These are phyloP conservation scores for Venusia cambrica DNA, from an alignment of 2,888 invertebrate species.

Conservation along the genomic window DNA sequence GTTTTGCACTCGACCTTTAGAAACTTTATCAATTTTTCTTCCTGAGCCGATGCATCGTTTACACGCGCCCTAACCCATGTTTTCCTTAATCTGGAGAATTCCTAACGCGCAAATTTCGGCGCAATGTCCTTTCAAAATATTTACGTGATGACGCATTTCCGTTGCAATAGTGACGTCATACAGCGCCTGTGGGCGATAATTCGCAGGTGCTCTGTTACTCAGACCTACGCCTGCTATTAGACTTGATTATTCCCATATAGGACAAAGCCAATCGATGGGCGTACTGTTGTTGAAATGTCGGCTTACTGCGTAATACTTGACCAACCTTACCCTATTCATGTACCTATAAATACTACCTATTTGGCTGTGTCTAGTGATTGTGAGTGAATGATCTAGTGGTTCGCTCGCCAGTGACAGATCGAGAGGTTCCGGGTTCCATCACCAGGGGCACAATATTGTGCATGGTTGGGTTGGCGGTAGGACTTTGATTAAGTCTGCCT, in stretches of 20 bases:
- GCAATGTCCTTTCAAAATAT: constrained; percentile 19
- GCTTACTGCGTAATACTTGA: not conserved
- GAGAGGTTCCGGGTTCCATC: no score
- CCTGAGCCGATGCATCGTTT: no score
- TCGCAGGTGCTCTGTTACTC: constrained; percentile 29
- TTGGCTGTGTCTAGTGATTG: no score
- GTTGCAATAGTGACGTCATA: constrained; percentile 18
- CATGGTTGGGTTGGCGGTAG: no score
- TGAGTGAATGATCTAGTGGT: no score
- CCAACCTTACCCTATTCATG: not conserved
- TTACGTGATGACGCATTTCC: constrained; percentile 26
- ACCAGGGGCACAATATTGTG: no score
- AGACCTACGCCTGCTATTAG: constrained; percentile 17
- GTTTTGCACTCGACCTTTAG: no score
- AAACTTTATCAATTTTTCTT: no score
- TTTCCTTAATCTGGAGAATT: constrained; percentile 15
- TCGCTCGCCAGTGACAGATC: no score
- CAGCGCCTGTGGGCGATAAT: constrained; percentile 22
- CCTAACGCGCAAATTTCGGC: constrained; percentile 7
- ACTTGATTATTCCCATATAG: constrained; percentile 18
- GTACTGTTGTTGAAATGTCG: constrained; percentile 6
- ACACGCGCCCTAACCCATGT: constrained; percentile 1
- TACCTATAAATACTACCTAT: no score
- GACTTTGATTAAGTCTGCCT: no score
- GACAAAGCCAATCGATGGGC: constrained; percentile 17